These are phyloP conservation scores for Melipona quadrifasciata DNA, from an alignment of 1,140 invertebrate species.

Conservation along the genomic window DNA sequence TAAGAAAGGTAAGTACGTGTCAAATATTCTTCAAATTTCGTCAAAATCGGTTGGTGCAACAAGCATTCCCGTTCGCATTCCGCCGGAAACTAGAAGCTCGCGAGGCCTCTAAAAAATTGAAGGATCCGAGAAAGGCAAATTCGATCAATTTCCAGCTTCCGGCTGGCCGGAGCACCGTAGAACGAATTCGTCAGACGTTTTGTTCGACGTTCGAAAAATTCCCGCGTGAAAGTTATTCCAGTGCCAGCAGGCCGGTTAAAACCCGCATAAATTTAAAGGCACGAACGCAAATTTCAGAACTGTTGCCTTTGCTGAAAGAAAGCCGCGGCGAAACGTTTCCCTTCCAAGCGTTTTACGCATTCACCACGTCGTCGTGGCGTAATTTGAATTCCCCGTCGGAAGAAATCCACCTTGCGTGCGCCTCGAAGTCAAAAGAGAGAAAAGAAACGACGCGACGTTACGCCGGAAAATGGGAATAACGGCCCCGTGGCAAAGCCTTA, in stretches of 20 bases:
- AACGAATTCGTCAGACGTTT: too few relatives aligned
- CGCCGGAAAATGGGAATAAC: neutral
- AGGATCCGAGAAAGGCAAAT: too few relatives aligned
- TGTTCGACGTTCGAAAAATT: too few relatives aligned
- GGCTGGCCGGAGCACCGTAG: too few relatives aligned
- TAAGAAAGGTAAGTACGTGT: too few relatives aligned
- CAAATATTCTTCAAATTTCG: too few relatives aligned
- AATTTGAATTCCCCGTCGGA: conserved; percentile 3
- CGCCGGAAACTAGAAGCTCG: too few relatives aligned
- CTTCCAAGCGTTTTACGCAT: neutral
- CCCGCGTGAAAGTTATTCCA: too few relatives aligned
- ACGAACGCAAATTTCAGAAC: neutral
- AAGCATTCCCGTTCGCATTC: too few relatives aligned
- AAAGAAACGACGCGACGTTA: neutral
- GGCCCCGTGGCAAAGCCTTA: neutral
- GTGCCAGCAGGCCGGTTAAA: neutral
- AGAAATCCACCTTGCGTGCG: neutral
- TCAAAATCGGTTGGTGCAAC: too few relatives aligned
- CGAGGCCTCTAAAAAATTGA: too few relatives aligned
- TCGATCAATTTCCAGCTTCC: too few relatives aligned
- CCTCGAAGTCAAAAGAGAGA: neutral
- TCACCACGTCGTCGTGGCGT: neutral
- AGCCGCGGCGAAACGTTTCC: neutral
- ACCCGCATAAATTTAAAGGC: neutral
- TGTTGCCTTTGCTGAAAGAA: neutral